Conservation (phyloP, 2,113 vertebrate species). For the Pardalotus punctatus region DNA sequence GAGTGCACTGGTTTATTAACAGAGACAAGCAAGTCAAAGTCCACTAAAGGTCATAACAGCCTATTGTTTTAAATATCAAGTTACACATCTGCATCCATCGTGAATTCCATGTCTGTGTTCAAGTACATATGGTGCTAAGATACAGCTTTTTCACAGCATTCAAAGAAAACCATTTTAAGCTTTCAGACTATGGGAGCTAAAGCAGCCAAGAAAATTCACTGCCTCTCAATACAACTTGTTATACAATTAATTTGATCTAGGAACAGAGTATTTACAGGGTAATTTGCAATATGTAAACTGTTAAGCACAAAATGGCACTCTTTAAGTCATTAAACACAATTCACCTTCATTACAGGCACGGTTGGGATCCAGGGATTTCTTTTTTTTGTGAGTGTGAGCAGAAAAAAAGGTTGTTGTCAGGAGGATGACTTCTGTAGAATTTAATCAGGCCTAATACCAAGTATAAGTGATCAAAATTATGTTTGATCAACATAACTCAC, state of each 20-base stretch:
- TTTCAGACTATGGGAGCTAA: neutral
- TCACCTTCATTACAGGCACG: constrained; percentile 63
- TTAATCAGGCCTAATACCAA: constrained; percentile 32
- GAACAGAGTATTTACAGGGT: constrained; percentile 47
- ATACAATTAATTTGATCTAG: constrained; percentile 47
- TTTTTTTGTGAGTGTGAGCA: neutral
- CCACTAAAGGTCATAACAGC: neutral
- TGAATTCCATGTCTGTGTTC: neutral
- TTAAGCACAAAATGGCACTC: constrained; percentile 50
- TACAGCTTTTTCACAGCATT: neutral
- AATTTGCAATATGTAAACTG: constrained; percentile 48
- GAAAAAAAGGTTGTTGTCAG: neutral
- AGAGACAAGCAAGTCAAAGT: neutral
- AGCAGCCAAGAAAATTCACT: neutral
- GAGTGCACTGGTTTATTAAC: neutral
- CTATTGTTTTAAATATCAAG: neutral
- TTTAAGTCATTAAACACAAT: constrained; percentile 60
- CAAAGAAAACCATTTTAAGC: neutral
- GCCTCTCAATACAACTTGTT: constrained; percentile 33
- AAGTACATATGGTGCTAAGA: neutral
- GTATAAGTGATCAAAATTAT: constrained; percentile 33
- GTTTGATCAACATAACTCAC: constrained; percentile 28
- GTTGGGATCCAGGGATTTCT: constrained; percentile 37
- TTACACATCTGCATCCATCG: neutral
- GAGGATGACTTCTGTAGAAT: constrained; percentile 4